phyloP scores from a whole-genome alignment of 2,113 vertebrate species.

The Bucco capensis region DNA sequence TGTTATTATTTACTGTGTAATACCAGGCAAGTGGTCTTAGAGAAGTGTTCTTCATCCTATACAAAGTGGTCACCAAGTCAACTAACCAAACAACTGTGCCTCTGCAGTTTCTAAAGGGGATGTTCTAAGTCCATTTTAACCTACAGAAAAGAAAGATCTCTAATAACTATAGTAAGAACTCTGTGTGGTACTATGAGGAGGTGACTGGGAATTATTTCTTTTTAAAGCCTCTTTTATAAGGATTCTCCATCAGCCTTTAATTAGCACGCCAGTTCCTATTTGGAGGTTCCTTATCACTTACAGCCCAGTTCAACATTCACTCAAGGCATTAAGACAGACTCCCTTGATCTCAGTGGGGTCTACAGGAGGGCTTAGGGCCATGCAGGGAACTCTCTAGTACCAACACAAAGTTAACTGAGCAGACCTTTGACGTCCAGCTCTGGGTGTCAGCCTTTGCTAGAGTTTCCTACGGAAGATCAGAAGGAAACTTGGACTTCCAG shows the following conservation, averaged over 20 bases:
- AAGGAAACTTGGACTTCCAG: background rate
- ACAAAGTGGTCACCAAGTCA: background rate
- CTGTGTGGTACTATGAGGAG: background rate
- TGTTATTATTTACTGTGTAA: constrained; percentile 42
- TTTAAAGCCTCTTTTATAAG: constrained; percentile 17
- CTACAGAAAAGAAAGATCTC: background rate
- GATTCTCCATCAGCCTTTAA: constrained; percentile 1
- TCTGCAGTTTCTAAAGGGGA: background rate
- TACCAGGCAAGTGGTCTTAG: constrained; percentile 18
- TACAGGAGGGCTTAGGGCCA: background rate
- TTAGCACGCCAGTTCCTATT: background rate
- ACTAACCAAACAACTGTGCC: background rate
- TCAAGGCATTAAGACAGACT: background rate
- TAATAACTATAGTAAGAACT: background rate
- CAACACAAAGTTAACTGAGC: background rate
- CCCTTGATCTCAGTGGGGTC: background rate
- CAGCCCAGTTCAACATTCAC: background rate
- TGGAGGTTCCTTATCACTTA: background rate
- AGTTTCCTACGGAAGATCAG: background rate
- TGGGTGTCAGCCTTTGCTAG: background rate
- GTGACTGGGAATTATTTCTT: background rate
- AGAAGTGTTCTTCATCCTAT: constrained; percentile 24
- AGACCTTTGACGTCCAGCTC: background rate
- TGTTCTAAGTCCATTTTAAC: constrained; percentile 1
- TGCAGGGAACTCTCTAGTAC: background rate